Evolutionary conservation across 2,113 vertebrate genomes (phyloP).

Genomic region (Terrapene triunguis): DNA sequence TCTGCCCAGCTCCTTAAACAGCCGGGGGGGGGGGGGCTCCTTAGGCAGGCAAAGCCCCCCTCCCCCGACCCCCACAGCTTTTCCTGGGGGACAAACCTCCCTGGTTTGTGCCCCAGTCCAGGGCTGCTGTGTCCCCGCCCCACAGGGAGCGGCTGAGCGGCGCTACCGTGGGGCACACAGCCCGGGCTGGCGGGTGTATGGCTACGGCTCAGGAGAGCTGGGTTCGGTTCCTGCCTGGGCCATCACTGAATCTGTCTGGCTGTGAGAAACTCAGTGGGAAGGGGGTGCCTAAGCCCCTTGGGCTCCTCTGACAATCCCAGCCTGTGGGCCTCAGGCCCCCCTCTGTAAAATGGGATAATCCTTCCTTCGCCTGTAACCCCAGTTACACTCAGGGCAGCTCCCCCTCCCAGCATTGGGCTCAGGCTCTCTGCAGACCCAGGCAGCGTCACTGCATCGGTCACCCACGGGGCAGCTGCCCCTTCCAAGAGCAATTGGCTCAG

Average conservation of each 20-base stretch:
- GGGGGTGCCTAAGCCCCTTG: background rate
- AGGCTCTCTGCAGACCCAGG: too few species aligned
- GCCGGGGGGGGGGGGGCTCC: background rate
- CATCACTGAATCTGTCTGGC: background rate
- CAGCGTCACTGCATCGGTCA: too few species aligned
- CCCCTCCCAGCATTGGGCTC: too few species aligned
- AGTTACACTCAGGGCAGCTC: background rate
- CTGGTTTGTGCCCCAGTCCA: background rate
- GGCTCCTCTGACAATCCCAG: background rate
- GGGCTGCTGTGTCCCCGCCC: too few species aligned
- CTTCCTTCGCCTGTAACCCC: background rate
- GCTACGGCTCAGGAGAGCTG: background rate
- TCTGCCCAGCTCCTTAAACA: too few species aligned
- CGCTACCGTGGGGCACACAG: background rate
- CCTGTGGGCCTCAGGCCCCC: background rate
- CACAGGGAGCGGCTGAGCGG: background rate
- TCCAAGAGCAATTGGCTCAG: too few species aligned
- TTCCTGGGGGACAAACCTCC: background rate
- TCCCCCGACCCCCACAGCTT: fast-evolving
- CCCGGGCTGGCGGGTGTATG: too few species aligned
- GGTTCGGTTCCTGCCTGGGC: background rate
- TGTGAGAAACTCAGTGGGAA: background rate
- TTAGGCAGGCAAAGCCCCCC: background rate
- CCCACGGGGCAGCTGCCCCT: too few species aligned
- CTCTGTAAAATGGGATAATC: background rate